These are phyloP conservation scores for Ophioderma brevispina DNA, from an alignment of 35 echinoderm and acorn worm genomes.

Conservation along the genomic window DNA sequence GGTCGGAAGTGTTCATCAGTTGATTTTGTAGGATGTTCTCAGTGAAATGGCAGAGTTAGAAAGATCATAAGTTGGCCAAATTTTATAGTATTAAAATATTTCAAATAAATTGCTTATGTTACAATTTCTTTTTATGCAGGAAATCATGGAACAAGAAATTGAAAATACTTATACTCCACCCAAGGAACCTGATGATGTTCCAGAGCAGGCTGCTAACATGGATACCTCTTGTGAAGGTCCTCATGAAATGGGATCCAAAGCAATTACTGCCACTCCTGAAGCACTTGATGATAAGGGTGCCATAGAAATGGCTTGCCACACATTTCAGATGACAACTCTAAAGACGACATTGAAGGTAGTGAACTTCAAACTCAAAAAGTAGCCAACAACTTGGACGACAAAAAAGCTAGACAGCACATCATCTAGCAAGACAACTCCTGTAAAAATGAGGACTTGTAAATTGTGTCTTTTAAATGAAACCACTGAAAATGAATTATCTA, in stretches of 20 bases:
- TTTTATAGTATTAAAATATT: no score
- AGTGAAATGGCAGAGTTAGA: no score
- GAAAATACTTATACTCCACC: no score
- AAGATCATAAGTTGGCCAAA: no score
- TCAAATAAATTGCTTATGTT: no score
- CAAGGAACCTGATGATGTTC: background rate
- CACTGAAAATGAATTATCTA: background rate
- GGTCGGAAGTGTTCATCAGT: no score
- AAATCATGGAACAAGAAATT: no score
- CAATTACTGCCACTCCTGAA: background rate
- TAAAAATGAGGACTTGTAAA: conserved; percentile 1
- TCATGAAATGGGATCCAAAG: background rate
- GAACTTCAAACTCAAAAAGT: background rate
- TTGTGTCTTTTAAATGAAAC: background rate
- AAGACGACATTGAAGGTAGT: background rate
- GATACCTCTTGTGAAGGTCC: background rate
- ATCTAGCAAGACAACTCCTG: background rate
- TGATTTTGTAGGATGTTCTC: no score
- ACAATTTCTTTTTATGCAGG: no score
- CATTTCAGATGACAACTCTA: background rate
- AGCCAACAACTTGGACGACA: background rate
- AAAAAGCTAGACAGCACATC: background rate
- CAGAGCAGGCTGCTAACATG: background rate
- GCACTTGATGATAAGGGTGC: background rate
- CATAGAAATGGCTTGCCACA: background rate